Evolutionary conservation across 2,797 vertebrate genomes (phyloP).

Genomic region (Myotis myotis): DNA sequence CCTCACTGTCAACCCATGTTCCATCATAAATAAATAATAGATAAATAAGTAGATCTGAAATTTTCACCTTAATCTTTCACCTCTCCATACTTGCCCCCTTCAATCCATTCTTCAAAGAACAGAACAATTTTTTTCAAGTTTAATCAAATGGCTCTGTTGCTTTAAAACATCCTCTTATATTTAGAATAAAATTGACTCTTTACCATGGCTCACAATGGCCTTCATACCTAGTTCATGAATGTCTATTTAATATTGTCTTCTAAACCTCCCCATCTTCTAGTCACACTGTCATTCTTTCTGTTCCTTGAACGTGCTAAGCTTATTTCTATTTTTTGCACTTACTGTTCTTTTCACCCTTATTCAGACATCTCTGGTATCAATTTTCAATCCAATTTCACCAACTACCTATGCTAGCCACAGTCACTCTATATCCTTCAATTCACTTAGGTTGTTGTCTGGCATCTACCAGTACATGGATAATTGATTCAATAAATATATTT

Average conservation of each 20-base stretch:
- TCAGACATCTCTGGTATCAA: background rate
- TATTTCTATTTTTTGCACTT: background rate
- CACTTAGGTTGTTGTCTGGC: background rate
- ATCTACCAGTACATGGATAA: background rate
- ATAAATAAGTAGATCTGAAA: background rate
- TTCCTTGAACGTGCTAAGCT: background rate
- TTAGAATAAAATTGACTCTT: background rate
- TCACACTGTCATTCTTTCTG: background rate
- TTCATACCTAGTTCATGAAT: background rate
- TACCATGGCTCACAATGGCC: background rate
- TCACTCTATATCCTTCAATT: background rate
- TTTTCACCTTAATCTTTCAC: background rate
- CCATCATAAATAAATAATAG: background rate
- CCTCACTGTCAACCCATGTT: background rate
- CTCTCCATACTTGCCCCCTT: background rate
- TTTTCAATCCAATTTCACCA: background rate
- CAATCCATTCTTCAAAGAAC: background rate
- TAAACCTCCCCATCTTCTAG: background rate
- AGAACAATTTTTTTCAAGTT: background rate
- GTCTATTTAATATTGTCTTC: background rate
- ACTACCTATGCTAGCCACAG: background rate
- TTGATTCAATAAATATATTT: background rate
- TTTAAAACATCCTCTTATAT: background rate
- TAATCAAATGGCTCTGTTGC: background rate
- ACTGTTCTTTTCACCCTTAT: background rate